phyloP scores from a whole-genome alignment of 2,888 invertebrate genomes.

The Callinectes sapidus region DNA sequence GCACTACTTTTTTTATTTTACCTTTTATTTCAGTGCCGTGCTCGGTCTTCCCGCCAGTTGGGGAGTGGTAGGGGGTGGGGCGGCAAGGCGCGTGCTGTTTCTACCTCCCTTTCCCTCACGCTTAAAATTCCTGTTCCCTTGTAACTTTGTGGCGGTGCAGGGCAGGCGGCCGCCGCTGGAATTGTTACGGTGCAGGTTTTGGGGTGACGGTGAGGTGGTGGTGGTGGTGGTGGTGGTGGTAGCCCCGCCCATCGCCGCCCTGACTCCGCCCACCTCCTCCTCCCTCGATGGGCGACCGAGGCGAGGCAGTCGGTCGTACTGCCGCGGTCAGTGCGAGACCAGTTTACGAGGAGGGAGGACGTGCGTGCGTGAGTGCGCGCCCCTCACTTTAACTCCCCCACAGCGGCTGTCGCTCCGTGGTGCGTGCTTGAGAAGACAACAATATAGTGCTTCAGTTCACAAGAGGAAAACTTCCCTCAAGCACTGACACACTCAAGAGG shows the following conservation, averaged over 20 bases:
- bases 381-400: not conserved
- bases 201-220: not conserved
- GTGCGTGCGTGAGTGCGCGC: constrained; percentile 24
- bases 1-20: not conserved
- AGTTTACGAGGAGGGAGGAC: constrained; percentile 9
- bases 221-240: constrained; percentile 5
- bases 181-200: constrained; percentile 34
- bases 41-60: not conserved
- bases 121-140: constrained; percentile 28
- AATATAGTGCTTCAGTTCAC: constrained; percentile 13
- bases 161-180: constrained; percentile 31
- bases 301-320: not conserved
- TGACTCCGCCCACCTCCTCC: constrained; percentile 14
- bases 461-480: constrained; percentile 9
- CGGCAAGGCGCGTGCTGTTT: not conserved
- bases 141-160: constrained; percentile 27
- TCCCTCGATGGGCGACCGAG: not conserved
- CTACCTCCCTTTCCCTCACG: constrained; percentile 32
- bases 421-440: not conserved
- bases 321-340: constrained; percentile 30
- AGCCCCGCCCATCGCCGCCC: constrained; percentile 2
- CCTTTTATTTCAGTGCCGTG: not conserved
- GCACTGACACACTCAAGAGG: not conserved
- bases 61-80: not conserved
- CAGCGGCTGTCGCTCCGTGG: constrained; percentile 2